Base-by-base conservation (phyloP, 37 sponge, comb jelly and placozoan species). In the Bolinopsis microptera region DNA sequence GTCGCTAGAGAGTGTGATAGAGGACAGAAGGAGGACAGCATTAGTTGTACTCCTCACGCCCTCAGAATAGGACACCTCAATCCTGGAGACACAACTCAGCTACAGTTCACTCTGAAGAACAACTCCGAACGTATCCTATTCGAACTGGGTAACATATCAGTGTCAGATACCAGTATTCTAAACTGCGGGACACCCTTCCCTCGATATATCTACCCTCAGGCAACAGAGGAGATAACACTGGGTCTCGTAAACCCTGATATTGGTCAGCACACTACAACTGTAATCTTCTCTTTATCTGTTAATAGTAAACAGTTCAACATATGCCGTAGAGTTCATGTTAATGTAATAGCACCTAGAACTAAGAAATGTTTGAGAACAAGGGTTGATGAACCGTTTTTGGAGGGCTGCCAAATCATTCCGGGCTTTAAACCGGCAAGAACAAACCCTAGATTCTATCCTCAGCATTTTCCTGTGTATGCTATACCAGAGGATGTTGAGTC, bases 51-150 rank as follows among this genome's bases (percentile, higher is more conserved):
- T 18, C 90, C 90, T 86, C 90, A 86, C 35, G 90, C 48, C 16
- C 90, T 86, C 61, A 86, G 61, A 86, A 86, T 86, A 30, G 90
- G 90, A 41, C 90, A 86, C 36, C 18, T 86, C 30, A 86, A 86
- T 27, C 90, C 90, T 22, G 90, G 90, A 25, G 90, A 86, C n/a
- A 41, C 41, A 27, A 26, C 61, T 0, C 32, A 38, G 26, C 9
- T 86, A 9, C 2, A 28, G 5, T 86, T 86, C 39, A 3, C 5
- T 23, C 1, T 86, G 0, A 23, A 40, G 30, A 86, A 86, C 61
- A 39, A 24, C 28, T 41, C 90, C 38, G 0, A 1, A 0, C 34
- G 31, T 27, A 0, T 86, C 3, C n/a, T 26, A 0, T 35, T 38
- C 13, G 36, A 86, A n/a, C 28, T 86, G 61, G 1, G 25, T 1